phyloP scores from a whole-genome alignment of 2,113 vertebrate species.

The Sisor rabdophorus region DNA sequence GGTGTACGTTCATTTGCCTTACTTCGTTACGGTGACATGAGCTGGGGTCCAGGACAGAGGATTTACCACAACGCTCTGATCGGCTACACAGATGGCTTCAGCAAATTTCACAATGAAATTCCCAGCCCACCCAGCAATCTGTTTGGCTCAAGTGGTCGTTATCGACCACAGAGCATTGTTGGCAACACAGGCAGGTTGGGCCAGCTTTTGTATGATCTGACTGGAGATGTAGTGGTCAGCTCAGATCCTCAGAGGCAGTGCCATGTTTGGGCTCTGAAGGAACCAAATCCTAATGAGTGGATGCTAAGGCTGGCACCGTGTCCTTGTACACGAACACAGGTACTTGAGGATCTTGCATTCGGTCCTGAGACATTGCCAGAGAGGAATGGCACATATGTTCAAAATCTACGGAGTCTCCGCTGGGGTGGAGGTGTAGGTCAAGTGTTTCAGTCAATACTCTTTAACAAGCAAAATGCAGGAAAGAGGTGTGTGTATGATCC shows the following conservation, averaged over 20 bases:
- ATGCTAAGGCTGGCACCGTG: slow-evolving; percentile 57
- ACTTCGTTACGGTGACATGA: slow-evolving; percentile 70
- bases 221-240: slow-evolving; percentile 32
- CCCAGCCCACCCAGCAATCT: slow-evolving; percentile 60
- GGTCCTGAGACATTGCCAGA: slow-evolving; percentile 56
- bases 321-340: slow-evolving; percentile 71
- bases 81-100: slow-evolving; percentile 71
- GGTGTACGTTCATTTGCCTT: slow-evolving; percentile 71
- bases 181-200: slow-evolving; percentile 66
- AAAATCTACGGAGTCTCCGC: slow-evolving; percentile 58
- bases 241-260: slow-evolving; percentile 60
- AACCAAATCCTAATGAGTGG: slow-evolving; percentile 67
- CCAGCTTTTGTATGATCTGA: slow-evolving; percentile 69
- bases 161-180: slow-evolving; percentile 67
- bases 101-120: slow-evolving; percentile 59
- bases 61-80: slow-evolving; percentile 65
- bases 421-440: slow-evolving; percentile 61
- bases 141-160: slow-evolving; percentile 66
- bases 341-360: slow-evolving; percentile 65
- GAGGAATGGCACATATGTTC: slow-evolving; percentile 43
- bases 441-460: slow-evolving; percentile 65
- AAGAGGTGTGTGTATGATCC: slow-evolving; percentile 73
- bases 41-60: slow-evolving; percentile 72
- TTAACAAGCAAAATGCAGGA: slow-evolving; percentile 64
- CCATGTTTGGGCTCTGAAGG: slow-evolving; percentile 66